Evolutionary conservation across 2,797 vertebrate genomes (phyloP).

Genomic region (Taenioides sp.): DNA sequence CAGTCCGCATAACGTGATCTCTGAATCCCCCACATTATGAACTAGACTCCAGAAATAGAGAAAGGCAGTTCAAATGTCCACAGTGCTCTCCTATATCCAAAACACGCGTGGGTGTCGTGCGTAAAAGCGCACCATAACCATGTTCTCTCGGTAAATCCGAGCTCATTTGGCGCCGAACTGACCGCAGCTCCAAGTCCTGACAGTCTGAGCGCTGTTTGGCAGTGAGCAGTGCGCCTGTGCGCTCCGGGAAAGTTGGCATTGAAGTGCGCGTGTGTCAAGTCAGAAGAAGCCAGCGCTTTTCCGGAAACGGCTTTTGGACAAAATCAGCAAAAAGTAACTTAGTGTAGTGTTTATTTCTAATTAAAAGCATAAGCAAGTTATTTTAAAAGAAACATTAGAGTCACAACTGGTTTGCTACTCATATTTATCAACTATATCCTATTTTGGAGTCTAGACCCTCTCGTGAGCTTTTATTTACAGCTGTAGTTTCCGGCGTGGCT

Average conservation of each 20-base stretch:
- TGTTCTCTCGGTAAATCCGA: not conserved
- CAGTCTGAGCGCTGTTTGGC: constrained; percentile 40
- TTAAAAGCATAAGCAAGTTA: too few relatives aligned
- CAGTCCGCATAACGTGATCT: constrained; percentile 78
- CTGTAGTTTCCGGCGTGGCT: constrained; percentile 18
- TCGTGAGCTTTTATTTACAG: constrained; percentile 42
- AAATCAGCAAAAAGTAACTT: not conserved
- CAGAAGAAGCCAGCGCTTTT: not conserved
- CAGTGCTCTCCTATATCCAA: constrained; percentile 14
- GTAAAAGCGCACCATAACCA: constrained; percentile 20
- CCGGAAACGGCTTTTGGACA: constrained; percentile 17
- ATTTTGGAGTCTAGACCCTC: not conserved
- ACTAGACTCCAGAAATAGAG: constrained; percentile 8
- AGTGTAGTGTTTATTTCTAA: not conserved
- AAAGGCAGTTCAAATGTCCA: not conserved
- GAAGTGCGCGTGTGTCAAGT: constrained; percentile 57
- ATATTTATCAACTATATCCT: not conserved
- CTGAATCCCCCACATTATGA: constrained; percentile 76
- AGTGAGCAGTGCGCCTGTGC: constrained; percentile 67
- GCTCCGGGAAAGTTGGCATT: constrained; percentile 62
- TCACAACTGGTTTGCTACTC: not conserved
- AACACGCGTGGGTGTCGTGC: constrained; percentile 22
- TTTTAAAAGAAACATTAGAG: not conserved
- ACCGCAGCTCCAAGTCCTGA: constrained; percentile 43
- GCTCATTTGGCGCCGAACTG: constrained; percentile 20